phyloP scores from a whole-genome alignment of 2,113 vertebrate species.

The Marmota monax region DNA sequence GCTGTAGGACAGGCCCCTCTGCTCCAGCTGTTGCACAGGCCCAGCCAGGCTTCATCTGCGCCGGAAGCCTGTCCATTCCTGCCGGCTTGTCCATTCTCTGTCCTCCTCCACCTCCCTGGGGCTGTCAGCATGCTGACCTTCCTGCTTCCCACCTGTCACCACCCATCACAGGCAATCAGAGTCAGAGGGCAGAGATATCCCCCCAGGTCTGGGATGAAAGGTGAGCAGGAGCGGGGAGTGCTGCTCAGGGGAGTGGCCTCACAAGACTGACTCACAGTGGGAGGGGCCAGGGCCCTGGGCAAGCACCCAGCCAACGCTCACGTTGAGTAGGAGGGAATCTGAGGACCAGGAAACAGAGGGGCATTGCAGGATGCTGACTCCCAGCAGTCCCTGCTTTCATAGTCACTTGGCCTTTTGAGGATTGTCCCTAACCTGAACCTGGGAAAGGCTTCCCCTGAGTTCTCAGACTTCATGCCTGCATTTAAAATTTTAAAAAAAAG shows the following conservation, averaged over 20 bases:
- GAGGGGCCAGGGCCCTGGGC: neutral
- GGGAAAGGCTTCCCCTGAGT: neutral
- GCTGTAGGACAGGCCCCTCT: neutral
- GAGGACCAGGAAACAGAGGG: neutral
- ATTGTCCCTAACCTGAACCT: neutral
- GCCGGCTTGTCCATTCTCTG: slow-evolving; percentile 63
- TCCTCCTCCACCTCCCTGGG: slow-evolving; percentile 75
- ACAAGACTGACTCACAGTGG: neutral
- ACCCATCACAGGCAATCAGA: slow-evolving; percentile 85
- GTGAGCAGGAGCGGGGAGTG: neutral
- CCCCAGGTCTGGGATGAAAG: neutral
- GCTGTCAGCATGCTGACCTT: slow-evolving; percentile 83
- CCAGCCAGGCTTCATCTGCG: neutral
- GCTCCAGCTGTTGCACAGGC: neutral
- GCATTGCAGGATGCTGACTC: neutral
- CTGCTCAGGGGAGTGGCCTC: fast-evolving
- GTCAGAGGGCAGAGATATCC: slow-evolving; percentile 67
- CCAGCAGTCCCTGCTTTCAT: neutral
- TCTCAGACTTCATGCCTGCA: neutral
- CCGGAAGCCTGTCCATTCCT: neutral
- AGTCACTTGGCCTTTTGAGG: fast-evolving
- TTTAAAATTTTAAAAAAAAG: neutral
- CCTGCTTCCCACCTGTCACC: slow-evolving; percentile 83
- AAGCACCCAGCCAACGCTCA: neutral
- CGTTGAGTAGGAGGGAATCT: neutral